Base-by-base conservation (phyloP, 2,797 vertebrate genomes). In the Aplochiton taeniatus region DNA sequence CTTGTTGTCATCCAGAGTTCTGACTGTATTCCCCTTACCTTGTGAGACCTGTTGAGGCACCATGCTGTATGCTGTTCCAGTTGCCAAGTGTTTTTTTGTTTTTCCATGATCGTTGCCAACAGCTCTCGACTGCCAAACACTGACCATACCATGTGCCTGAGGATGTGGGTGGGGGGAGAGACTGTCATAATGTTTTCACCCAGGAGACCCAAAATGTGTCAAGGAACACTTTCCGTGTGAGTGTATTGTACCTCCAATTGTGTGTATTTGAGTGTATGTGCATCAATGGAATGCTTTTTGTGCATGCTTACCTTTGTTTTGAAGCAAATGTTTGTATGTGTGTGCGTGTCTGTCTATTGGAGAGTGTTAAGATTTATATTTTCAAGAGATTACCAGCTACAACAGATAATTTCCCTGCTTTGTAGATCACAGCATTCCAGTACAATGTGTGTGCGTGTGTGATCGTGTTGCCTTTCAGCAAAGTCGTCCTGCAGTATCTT, bases 81-180 rank as follows among this genome's bases (percentile, higher is more conserved):
- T 79, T 87, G 87, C 86, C 87, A 87, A 89, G 76, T 55, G 42
- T 64, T 10, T 41, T 53, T 42, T 66, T 54, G 16, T 63, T 72
- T 63, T 77, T 74, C 75, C 82, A 83, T 85, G 73, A 83, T 79
- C 45, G 72, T 91, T 90, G 87, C 89, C 88, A 91, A 87, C 82
- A 89, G 89, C 89, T 87, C 87, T 89, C 85, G 83, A 91, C 89
- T 91, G 89, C 89, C 89, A 91, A 91, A 89, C 87, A 83, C 78
- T 80, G 77, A 89, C 76, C 87, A 87, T 86, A 85, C 77, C 87
- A 88, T 89, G 89, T 91, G 89, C 89, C 89, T 91, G 84, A 85
- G 31, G 56, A 48, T 72, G 61, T 66, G 9, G 55, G 31, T 11
- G 44, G 42, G n/a, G 56, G 52, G 59, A 20, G 56, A 56, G 46